Percentiles rank a stretch among this genome's conserved stretches.
phyloP scores from a whole-genome alignment of 2,113 vertebrate genomes.

The Boleophthalmus pectinirostris region DNA sequence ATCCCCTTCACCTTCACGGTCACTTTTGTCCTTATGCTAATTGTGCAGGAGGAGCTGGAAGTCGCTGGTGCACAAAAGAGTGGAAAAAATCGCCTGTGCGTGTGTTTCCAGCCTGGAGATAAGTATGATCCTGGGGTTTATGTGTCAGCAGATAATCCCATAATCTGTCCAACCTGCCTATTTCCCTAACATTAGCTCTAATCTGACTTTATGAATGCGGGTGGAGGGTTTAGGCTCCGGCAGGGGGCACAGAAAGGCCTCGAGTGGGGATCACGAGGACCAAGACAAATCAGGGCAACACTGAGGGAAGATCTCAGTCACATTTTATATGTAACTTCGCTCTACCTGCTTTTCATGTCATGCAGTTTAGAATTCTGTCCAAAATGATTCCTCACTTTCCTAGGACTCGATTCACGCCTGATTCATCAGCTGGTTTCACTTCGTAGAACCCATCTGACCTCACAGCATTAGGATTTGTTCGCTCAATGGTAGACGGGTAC shows the following conservation, averaged over 20 bases:
- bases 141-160: constrained; percentile 33
- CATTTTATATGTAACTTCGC: too few species aligned
- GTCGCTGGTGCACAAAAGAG: too few species aligned
- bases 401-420: too few species aligned
- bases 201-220: constrained; percentile 25
- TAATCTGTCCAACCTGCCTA: constrained; percentile 43
- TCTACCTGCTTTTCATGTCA: too few species aligned
- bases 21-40: neutral
- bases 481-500: too few species aligned
- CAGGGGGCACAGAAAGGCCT: neutral
- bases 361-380: too few species aligned
- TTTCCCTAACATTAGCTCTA: constrained; percentile 21
- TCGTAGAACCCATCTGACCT: too few species aligned
- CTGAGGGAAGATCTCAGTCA: neutral
- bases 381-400: too few species aligned
- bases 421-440: too few species aligned
- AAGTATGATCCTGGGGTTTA: constrained; percentile 17
- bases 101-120: neutral
- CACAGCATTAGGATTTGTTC: too few species aligned
- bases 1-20: neutral
- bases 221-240: constrained; percentile 8
- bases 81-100: neutral
- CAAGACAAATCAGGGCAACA: neutral
- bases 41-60: neutral
- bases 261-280: neutral